phyloP scores from a whole-genome alignment of 1,140 invertebrate species.

The Euwallacea fornicatus region DNA sequence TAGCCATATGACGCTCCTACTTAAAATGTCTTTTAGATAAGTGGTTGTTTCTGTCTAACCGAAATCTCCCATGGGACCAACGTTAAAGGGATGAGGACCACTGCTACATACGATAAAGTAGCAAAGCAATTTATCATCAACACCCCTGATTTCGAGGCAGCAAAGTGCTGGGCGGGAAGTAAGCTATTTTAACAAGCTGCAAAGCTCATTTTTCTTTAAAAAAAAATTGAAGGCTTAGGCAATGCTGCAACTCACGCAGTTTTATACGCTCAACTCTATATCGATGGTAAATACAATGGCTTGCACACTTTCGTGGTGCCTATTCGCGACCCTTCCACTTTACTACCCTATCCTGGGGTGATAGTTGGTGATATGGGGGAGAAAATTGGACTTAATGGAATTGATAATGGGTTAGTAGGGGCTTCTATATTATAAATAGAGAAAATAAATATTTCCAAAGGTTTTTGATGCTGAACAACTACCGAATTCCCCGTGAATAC shows the following conservation, averaged over 20 bases:
- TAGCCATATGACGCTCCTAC: neutral
- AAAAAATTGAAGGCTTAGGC: conserved; percentile 60
- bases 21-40: conserved; percentile 55
- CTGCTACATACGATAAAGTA: conserved; percentile 79
- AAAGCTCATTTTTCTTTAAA: neutral
- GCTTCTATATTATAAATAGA: neutral
- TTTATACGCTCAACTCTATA: conserved; percentile 83
- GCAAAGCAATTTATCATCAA: conserved; percentile 82
- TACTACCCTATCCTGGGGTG: conserved; percentile 69
- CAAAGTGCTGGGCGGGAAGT: conserved; percentile 92
- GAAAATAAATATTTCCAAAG: conserved; percentile 13
- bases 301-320: conserved; percentile 84
- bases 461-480: conserved; percentile 88
- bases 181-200: neutral
- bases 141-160: conserved; percentile 90
- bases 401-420: conserved; percentile 76
- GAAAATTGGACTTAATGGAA: conserved; percentile 82
- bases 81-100: conserved; percentile 86
- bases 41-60: conserved; percentile 86
- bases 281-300: conserved; percentile 78
- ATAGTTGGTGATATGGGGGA: conserved; percentile 81
- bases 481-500: conserved; percentile 77
- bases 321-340: conserved; percentile 72
- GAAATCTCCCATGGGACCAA: conserved; percentile 94
- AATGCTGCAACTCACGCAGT: conserved; percentile 84